Percentiles rank a stretch among this genome's conserved stretches.
Conservation (phyloP, 2,888 invertebrate genomes). For the Trichogramma dendrolimi region DNA sequence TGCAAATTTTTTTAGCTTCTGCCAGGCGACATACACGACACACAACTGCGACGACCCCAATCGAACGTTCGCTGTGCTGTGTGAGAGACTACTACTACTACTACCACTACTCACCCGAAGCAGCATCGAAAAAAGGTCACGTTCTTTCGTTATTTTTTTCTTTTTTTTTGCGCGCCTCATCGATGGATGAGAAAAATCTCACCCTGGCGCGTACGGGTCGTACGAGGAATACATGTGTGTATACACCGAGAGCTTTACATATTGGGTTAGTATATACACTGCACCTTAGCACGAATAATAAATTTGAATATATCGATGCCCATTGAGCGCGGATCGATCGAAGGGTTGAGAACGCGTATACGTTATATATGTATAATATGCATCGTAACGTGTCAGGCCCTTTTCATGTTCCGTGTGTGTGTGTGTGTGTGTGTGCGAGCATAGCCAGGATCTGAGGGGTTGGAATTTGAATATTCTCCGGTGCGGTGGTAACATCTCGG, state of each 20-base stretch:
- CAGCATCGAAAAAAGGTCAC: constrained; percentile 26
- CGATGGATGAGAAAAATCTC: constrained; percentile 4
- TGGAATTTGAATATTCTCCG: constrained; percentile 52
- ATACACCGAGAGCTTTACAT: too few species aligned
- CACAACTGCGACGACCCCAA: constrained; percentile 33
- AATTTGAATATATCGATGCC: constrained; percentile 53
- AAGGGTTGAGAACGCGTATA: constrained; percentile 41
- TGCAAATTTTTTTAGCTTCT: constrained; percentile 40
- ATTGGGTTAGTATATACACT: neutral
- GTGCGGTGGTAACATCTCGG: constrained; percentile 47
- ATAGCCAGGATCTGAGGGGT: constrained; percentile 40
- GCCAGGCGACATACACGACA: constrained; percentile 6
- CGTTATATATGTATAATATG: constrained; percentile 9
- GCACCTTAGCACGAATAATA: constrained; percentile 47
- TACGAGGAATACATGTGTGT: constrained; percentile 28
- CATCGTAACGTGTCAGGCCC: neutral
- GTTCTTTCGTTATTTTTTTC: neutral
- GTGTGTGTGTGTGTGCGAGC: constrained; percentile 23
- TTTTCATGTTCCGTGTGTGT: constrained; percentile 35
- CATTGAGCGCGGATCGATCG: constrained; percentile 49
- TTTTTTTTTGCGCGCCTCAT: neutral
- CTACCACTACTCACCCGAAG: neutral
- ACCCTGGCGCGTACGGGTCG: constrained; percentile 15
- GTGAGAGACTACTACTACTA: too few species aligned
- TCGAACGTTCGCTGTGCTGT: constrained; percentile 18